Conservation (phyloP, 2,888 invertebrate genomes). For the Incurvaria masculella region DNA sequence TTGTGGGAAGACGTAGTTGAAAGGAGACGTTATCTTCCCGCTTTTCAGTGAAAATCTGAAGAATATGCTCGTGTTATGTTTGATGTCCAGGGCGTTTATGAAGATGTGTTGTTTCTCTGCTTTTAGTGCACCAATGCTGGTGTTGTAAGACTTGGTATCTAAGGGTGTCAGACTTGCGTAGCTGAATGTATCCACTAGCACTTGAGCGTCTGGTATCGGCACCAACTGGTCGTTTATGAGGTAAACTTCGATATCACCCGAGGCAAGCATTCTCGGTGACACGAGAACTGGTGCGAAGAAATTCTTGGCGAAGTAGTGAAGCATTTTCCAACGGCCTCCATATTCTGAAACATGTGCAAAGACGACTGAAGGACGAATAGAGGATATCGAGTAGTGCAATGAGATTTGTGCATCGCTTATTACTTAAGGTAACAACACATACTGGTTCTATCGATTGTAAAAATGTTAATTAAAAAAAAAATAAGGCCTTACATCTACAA, state of each 20-base stretch:
- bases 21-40: slow-evolving; percentile 48
- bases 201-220: slow-evolving; percentile 36
- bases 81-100: slow-evolving; percentile 24
- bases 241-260: slow-evolving; percentile 56
- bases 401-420: no score
- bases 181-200: slow-evolving; percentile 57
- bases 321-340: slow-evolving; percentile 78
- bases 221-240: slow-evolving; percentile 62
- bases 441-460: no score
- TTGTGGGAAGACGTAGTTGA: slow-evolving; percentile 66
- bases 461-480: neutral
- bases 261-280: slow-evolving; percentile 51
- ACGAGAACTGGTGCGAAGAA: slow-evolving; percentile 81
- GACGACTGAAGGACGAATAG: neutral
- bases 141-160: slow-evolving; percentile 23
- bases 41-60: slow-evolving; percentile 51
- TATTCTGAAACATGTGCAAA: slow-evolving; percentile 54
- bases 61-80: slow-evolving; percentile 30
- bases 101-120: slow-evolving; percentile 28
- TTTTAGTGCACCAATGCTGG: slow-evolving; percentile 25
- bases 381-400: neutral
- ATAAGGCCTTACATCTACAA: no score
- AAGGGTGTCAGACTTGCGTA: slow-evolving; percentile 52
- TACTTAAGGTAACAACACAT: no score
- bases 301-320: slow-evolving; percentile 84